These are phyloP conservation scores for Dasypogon diadema DNA, from an alignment of 2,888 invertebrate genomes.

Conservation along the genomic window DNA sequence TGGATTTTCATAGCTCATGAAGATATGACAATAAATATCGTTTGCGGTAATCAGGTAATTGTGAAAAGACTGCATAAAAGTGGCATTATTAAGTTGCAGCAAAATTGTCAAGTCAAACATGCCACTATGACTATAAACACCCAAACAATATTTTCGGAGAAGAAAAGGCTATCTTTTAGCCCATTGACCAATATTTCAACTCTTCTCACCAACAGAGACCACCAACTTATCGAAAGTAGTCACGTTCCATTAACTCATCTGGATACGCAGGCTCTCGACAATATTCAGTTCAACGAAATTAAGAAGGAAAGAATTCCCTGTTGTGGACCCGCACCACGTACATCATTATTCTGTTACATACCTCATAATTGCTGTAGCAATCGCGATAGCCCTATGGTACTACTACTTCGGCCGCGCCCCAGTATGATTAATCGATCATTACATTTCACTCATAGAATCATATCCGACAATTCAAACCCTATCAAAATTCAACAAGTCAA, in stretches of 20 bases:
- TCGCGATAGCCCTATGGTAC: not conserved
- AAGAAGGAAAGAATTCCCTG: too few species aligned
- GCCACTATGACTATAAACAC: not conserved
- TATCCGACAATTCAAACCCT: too few species aligned
- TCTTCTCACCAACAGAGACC: not conserved
- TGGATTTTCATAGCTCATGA: not conserved
- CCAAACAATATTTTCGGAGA: not conserved
- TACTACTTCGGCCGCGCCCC: too few species aligned
- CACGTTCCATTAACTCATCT: not conserved
- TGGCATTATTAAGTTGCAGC: not conserved
- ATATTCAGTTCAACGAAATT: too few species aligned
- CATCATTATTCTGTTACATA: not conserved
- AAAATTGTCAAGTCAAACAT: not conserved
- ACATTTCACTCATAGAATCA: too few species aligned
- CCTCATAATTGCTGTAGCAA: not conserved
- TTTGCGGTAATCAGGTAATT: not conserved
- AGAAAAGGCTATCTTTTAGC: not conserved
- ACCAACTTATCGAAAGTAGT: not conserved
- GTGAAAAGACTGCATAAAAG: not conserved
- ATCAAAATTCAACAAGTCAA: too few species aligned
- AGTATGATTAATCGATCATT: too few species aligned
- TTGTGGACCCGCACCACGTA: too few species aligned
- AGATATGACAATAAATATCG: not conserved
- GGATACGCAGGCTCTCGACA: not conserved
- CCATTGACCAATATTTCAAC: not conserved